Evolutionary conservation across 1,140 invertebrate species (phyloP).

Genomic region (Drosophila sucinea): DNA sequence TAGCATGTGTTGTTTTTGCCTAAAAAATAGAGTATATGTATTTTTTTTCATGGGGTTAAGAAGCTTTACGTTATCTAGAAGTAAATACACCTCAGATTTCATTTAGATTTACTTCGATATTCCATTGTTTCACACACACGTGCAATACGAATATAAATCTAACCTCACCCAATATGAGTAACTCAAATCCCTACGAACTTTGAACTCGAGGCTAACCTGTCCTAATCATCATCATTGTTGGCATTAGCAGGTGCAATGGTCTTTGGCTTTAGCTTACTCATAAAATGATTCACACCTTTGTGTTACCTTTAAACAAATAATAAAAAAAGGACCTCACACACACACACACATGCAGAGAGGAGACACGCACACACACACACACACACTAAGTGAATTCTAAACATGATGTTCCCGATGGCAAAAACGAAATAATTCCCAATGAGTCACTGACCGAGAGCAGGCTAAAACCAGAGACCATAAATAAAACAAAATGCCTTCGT

Average conservation of each 20-base stretch:
- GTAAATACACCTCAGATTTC: too few relatives aligned
- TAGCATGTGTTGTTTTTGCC: too few relatives aligned
- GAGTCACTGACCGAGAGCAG: slow-evolving; percentile 62
- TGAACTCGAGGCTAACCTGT: slow-evolving; percentile 53
- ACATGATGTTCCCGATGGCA: slow-evolving; percentile 24
- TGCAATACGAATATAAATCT: neutral
- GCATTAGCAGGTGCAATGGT: slow-evolving; percentile 51
- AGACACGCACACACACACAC: neutral
- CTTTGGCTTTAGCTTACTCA: slow-evolving; percentile 50
- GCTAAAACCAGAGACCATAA: slow-evolving; percentile 32
- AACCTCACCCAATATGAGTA: slow-evolving; percentile 29
- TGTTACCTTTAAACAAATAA: slow-evolving; percentile 19
- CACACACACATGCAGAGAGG: neutral
- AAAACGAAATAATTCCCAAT: slow-evolving; percentile 41
- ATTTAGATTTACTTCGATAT: too few relatives aligned
- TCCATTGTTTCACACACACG: too few relatives aligned
- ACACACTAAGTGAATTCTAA: slow-evolving; percentile 7
- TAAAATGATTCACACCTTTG: slow-evolving; percentile 46
- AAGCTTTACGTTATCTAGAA: too few relatives aligned
- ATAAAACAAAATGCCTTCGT: slow-evolving; percentile 41
- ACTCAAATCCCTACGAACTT: slow-evolving; percentile 46
- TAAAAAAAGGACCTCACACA: slow-evolving; percentile 11
- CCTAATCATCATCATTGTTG: neutral
- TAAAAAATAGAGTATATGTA: too few relatives aligned
- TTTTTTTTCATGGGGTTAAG: too few relatives aligned